Conservation (phyloP, 2,888 invertebrate species). For the Linyphia triangularis region DNA sequence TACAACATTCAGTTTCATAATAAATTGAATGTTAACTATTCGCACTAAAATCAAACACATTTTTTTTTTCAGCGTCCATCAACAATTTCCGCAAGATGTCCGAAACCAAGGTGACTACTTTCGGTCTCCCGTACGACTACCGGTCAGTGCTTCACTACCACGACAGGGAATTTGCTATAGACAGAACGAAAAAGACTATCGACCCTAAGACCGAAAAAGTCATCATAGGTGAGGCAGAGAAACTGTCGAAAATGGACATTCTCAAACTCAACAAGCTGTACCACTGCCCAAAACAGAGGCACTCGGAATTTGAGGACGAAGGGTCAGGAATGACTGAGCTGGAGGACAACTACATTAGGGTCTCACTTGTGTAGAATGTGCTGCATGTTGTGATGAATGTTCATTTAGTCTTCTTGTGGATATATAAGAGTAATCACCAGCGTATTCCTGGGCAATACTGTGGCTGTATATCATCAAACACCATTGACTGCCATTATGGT, state of each 20-base stretch:
- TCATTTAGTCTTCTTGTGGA: too few species aligned
- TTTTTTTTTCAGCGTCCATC: constrained; percentile 49
- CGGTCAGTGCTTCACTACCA: constrained; percentile 68
- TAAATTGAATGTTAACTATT: too few species aligned
- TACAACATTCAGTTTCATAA: too few species aligned
- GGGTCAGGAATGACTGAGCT: constrained; percentile 49
- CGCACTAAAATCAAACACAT: not conserved
- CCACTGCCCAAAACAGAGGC: constrained; percentile 52
- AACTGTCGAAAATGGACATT: constrained; percentile 67
- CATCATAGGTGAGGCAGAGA: constrained; percentile 42
- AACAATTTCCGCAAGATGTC: constrained; percentile 70
- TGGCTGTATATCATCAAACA: too few species aligned
- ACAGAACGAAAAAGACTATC: constrained; percentile 53
- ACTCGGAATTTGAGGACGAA: constrained; percentile 22
- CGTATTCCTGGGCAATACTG: too few species aligned
- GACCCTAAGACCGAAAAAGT: constrained; percentile 26
- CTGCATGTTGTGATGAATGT: too few species aligned
- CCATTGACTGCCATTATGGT: too few species aligned
- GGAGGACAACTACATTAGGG: constrained; percentile 62
- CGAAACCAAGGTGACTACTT: constrained; percentile 57
- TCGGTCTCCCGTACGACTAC: constrained; percentile 71
- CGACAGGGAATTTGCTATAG: constrained; percentile 64
- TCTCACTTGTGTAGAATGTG: constrained; percentile 11
- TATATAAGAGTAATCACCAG: too few species aligned
- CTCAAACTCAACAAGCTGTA: constrained; percentile 71